Conservation (phyloP, 2,888 invertebrate species). For the Calameuta pallipes region DNA sequence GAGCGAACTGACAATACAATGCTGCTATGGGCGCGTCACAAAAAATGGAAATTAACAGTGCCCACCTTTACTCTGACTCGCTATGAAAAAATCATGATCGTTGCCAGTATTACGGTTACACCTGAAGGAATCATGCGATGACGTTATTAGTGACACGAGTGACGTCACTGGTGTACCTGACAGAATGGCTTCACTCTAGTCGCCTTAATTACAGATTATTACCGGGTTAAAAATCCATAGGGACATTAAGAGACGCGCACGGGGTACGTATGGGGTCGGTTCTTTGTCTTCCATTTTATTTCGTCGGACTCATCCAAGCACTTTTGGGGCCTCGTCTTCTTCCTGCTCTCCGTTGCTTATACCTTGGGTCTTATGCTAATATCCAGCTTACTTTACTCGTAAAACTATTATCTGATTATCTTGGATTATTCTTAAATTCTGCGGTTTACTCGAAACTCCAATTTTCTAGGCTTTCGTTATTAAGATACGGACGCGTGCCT, state of each 20-base stretch:
- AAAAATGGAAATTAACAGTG: constrained; percentile 43
- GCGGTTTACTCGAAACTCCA: not conserved
- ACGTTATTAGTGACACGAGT: not conserved
- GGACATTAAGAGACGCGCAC: not conserved
- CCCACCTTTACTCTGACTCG: not conserved
- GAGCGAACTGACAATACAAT: constrained; percentile 49
- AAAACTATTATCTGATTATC: constrained; percentile 5
- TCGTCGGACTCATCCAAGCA: not conserved
- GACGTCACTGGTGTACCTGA: not conserved
- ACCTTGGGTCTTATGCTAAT: not conserved
- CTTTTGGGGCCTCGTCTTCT: constrained; percentile 1
- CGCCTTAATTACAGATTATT: not conserved
- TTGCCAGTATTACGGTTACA: not conserved
- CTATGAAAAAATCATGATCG: not conserved
- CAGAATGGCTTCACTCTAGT: not conserved
- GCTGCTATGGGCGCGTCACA: constrained; percentile 49
- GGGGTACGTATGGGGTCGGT: not conserved
- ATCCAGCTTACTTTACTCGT: not conserved
- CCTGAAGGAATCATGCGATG: not conserved
- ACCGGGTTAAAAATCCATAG: not conserved
- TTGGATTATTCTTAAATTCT: constrained; percentile 3
- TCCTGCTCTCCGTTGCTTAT: not conserved
- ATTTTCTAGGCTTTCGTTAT: constrained; percentile 4
- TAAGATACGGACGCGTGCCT: not conserved
- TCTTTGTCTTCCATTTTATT: not conserved